A percentile compares a stretch with the other conserved stretches of the same genome.
Conservation (phyloP, 2,888 invertebrate species). For the Macropis europaea region DNA sequence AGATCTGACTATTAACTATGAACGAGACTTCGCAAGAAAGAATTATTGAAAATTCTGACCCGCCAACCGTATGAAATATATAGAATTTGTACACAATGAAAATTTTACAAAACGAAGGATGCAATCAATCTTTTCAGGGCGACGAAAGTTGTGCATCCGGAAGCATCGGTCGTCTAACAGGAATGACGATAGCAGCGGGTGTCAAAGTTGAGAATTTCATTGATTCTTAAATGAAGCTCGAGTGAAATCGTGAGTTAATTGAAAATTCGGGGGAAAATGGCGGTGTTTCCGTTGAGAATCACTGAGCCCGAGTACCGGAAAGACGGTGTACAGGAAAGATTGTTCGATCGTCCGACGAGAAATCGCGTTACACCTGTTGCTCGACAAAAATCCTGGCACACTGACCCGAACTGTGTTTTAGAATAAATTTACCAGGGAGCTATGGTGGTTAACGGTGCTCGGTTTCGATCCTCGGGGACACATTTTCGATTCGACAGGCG, state of each 20-base stretch:
- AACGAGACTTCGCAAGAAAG: too few relatives aligned
- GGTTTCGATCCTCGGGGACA: constrained; percentile 37
- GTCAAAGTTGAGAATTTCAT: not conserved
- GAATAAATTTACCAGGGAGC: constrained; percentile 72
- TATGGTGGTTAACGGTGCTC: constrained; percentile 69
- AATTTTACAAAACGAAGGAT: too few relatives aligned
- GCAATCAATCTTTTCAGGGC: too few relatives aligned
- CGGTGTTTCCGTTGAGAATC: not conserved
- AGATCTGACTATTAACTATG: too few relatives aligned
- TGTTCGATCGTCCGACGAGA: constrained; percentile 5
- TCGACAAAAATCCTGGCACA: constrained; percentile 72
- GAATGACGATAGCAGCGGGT: too few relatives aligned
- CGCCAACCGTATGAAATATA: too few relatives aligned
- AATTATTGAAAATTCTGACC: too few relatives aligned
- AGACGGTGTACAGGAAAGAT: not conserved
- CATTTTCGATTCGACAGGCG: constrained; percentile 57
- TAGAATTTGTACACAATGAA: too few relatives aligned
- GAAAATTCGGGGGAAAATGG: too few relatives aligned
- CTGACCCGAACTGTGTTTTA: constrained; percentile 74
- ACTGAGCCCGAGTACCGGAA: not conserved
- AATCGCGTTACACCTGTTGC: constrained; percentile 48
- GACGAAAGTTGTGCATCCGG: too few relatives aligned
- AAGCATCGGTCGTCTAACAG: too few relatives aligned
- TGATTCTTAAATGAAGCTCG: not conserved
- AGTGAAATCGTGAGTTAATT: not conserved